Base-by-base conservation (phyloP, 2,888 invertebrate species). In the Sarcophaga caerulescens region DNA sequence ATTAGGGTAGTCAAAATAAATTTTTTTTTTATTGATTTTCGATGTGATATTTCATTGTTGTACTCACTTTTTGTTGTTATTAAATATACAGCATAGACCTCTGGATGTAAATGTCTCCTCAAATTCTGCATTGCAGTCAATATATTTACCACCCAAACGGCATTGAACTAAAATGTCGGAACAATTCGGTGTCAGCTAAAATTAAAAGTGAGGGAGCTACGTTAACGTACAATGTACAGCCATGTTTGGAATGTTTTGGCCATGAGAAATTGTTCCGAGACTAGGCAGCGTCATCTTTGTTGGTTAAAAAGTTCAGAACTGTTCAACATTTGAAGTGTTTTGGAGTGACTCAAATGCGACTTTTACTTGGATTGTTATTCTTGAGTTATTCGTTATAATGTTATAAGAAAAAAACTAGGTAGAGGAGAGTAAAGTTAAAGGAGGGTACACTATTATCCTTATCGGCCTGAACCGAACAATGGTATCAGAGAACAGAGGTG, bases 61-160 rank as follows among this genome's bases (percentile, higher is more conserved):
- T 12, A 89, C 90, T 80, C 88, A 87, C 92, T 89, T 84, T 45
- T 85, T 80, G n/a, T 90, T 87, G n/a, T 84, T 77, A 88, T 94
- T 94, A 68, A 94, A 94, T 1, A 93, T 93, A 86, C 94, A 94
- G 87, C 94, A 94, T 62, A 90, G 93, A 8, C 94, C 94, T 73
- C 92, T 91, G 75, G 91, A 90, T 14, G 94, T 94, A 12, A 92
- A 91, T 12, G 91, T 91, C 21, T 90, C 90, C 60, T 89, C 80
- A 83, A 94, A 94, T 65, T 93, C 90, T 0, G 89, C 81, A 11
- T 83, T 71, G 70, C 93, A 93, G 4, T 91, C 90, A 4, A 92
- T 87, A 3, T 89, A 81, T 44, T 89, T 83, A 8, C 93, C 92
- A 12, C 89, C 90, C 47, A 92, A 68, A 4, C 84, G 88, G 81